A percentile compares a stretch with the other conserved stretches of the same genome.
phyloP scores from a whole-genome alignment of 2,888 invertebrate species.

The Luperina nickerlii region DNA sequence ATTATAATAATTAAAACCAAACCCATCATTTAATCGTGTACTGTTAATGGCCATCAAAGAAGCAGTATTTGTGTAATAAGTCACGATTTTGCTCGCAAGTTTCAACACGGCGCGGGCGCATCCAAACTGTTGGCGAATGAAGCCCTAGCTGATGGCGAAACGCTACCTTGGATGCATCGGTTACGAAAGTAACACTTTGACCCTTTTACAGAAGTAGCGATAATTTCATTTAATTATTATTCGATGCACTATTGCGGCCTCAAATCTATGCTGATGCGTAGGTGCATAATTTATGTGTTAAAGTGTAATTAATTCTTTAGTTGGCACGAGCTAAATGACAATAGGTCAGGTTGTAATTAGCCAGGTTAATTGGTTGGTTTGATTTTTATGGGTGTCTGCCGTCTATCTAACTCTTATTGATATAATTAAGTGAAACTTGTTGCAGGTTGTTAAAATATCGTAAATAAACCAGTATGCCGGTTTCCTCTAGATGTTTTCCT shows the following conservation, averaged over 20 bases:
- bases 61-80: conserved; percentile 73
- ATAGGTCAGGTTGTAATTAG: not conserved
- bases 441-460: not conserved
- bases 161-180: conserved; percentile 67
- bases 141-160: conserved; percentile 74
- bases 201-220: conserved; percentile 53
- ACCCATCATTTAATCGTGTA: conserved; percentile 62
- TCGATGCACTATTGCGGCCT: conserved; percentile 17
- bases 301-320: not conserved
- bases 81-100: conserved; percentile 77
- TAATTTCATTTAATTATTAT: conserved; percentile 54
- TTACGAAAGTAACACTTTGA: conserved; percentile 60
- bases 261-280: not conserved
- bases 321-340: not conserved
- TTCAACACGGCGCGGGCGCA: conserved; percentile 76
- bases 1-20: conserved; percentile 36
- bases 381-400: too few relatives aligned
- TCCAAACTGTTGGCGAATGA: conserved; percentile 73
- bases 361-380: not conserved
- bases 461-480: not conserved
- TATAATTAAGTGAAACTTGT: not conserved
- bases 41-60: conserved; percentile 58
- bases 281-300: conserved; percentile 3
- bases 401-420: not conserved
- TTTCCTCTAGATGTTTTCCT: too few relatives aligned